phyloP scores from a whole-genome alignment of 1,140 invertebrate genomes.

The Tetragonula clypearis region DNA sequence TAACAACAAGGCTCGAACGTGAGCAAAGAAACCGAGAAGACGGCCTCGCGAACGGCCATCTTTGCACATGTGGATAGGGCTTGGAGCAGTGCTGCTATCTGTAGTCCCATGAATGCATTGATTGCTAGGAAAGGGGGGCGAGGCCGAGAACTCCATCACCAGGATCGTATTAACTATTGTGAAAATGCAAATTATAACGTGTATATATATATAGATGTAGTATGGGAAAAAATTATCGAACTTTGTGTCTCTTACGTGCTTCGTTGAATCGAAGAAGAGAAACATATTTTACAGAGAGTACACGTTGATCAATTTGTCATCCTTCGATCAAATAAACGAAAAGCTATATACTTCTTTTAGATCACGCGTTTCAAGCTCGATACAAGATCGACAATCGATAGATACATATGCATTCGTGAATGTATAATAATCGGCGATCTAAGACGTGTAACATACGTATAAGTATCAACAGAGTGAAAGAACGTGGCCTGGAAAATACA shows the following conservation, averaged over 20 bases:
- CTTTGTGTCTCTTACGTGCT: background rate
- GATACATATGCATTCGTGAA: background rate
- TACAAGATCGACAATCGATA: background rate
- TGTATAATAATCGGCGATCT: background rate
- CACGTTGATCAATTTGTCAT: background rate
- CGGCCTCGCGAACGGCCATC: constrained; percentile 71
- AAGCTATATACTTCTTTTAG: background rate
- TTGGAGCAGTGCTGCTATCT: constrained; percentile 69
- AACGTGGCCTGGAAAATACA: constrained; percentile 44
- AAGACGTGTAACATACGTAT: background rate
- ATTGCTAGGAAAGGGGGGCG: constrained; percentile 67
- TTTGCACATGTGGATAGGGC: constrained; percentile 76
- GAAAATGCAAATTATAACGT: constrained; percentile 31
- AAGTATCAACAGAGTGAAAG: constrained; percentile 21
- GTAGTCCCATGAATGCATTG: constrained; percentile 53
- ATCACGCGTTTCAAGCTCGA: too few species aligned
- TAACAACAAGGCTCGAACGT: constrained; percentile 38
- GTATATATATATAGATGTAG: background rate
- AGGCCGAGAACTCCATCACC: constrained; percentile 54
- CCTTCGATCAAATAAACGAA: background rate
- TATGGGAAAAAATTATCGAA: background rate
- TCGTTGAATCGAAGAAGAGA: background rate
- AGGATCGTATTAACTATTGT: constrained; percentile 39
- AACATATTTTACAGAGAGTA: background rate
- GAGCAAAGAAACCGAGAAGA: constrained; percentile 51